Evolutionary conservation across 2,113 vertebrate species (phyloP), one percentile per base, ranked within the genome.

Genomic region (Butorides virescens): DNA sequence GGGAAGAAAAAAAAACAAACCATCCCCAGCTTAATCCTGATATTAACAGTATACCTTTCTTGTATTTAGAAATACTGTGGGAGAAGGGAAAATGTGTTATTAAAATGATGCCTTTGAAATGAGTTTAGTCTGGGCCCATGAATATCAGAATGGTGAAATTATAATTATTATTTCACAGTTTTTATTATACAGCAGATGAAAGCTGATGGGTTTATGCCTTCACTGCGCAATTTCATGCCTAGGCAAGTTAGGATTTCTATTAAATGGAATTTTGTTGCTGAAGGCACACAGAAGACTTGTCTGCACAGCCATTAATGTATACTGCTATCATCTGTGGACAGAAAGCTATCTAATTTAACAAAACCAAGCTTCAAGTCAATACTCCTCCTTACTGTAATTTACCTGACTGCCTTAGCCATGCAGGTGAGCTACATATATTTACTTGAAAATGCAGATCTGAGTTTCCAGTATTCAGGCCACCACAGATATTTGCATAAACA

Each of bases 181-280:
- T 90, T 39, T 52, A 75, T 79, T 95, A 90, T 62, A 39, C 29
- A 67, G 85, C 44, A 88, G 85, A 94, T 95, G 92, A 95, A 95
- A 96, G 90, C 56, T 75, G 50, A 71, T 71, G 68, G 9, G 74
- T 93, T 81, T 88, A n/a, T 88, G 70, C 85, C 73, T 94, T 90
- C 17, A 14, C 81, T 75, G 85, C 1, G 2, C 15, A 15, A 76
- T 65, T 93, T 94, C 96, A 72, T 95, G 94, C 85, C 94, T 63
- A 86, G 94, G 86, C 94, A 97, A 79, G 95, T 79, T 49, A 56
- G 36, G 34, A n/a, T 88, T 96, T 90, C 90, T 92, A 3, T 90
- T 68, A 94, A 82, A 75, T 88, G 88, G 78, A 94, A 76, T 90
- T 86, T 75, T 68, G 49, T 95, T 95, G 90, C 94, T 93, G 82